Percentiles rank a stretch among this genome's conserved stretches.
These are phyloP conservation scores for Tetraodon nigroviridis DNA, from an alignment of 2,113 vertebrate genomes.

Conservation along the genomic window DNA sequence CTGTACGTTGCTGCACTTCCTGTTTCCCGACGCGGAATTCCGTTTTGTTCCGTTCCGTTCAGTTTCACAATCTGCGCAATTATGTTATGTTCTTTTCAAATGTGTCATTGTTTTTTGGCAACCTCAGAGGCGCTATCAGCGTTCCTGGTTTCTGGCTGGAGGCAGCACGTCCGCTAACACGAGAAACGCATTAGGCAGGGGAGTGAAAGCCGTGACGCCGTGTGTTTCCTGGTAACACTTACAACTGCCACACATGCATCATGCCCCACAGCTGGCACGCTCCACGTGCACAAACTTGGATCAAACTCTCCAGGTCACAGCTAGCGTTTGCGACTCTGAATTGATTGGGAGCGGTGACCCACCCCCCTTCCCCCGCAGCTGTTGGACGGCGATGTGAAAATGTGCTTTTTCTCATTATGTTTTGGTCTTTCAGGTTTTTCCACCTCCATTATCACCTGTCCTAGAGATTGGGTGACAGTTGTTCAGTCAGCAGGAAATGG, in stretches of 20 bases:
- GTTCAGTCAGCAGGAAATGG: slow-evolving; percentile 58
- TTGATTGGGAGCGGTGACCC: slow-evolving; percentile 61
- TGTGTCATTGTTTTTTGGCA: no score
- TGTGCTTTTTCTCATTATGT: slow-evolving; percentile 47
- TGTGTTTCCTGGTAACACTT: slow-evolving; percentile 49
- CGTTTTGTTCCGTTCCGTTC: background rate
- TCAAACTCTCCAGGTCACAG: slow-evolving; percentile 29
- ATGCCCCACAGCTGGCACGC: background rate
- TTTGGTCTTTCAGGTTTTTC: slow-evolving; percentile 28
- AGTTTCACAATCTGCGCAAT: no score
- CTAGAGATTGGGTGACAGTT: slow-evolving; percentile 53
- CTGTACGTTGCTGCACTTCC: no score
- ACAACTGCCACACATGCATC: background rate
- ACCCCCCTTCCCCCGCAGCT: slow-evolving; percentile 32
- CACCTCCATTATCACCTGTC: slow-evolving; percentile 65
- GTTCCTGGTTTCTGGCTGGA: slow-evolving; percentile 38
- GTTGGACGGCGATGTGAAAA: slow-evolving; percentile 48
- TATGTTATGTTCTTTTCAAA: no score
- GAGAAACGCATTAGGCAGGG: slow-evolving; percentile 30
- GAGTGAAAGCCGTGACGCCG: slow-evolving; percentile 45
- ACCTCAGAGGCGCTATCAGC: slow-evolving; percentile 50
- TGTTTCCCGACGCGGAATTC: background rate
- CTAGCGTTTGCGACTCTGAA: slow-evolving; percentile 35
- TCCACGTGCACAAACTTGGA: slow-evolving; percentile 19
- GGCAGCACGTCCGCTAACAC: slow-evolving; percentile 4